These are phyloP conservation scores for Actinemys pallida DNA, from an alignment of 2,113 vertebrate genomes.

Conservation along the genomic window DNA sequence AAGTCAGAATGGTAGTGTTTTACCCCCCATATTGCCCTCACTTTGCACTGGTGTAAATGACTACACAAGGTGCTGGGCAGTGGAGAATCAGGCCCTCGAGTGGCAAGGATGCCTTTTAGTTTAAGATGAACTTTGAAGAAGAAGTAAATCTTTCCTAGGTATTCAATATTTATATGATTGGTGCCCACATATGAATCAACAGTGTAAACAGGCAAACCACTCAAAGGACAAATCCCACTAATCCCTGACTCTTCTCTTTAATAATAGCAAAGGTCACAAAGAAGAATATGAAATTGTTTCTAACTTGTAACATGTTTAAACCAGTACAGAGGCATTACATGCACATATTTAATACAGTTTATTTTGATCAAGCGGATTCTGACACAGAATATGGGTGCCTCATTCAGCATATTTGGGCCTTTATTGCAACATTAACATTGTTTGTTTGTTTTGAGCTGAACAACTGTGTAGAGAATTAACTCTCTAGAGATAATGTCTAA, in stretches of 20 bases:
- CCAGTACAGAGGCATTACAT: background rate
- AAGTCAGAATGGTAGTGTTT: background rate
- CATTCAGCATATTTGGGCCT: background rate
- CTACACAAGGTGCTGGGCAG: rapidly evolving
- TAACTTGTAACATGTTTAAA: background rate
- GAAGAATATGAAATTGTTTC: background rate
- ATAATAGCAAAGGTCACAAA: background rate
- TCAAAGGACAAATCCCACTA: background rate
- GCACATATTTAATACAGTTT: rapidly evolving
- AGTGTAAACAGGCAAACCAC: background rate
- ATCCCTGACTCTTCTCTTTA: background rate
- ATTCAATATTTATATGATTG: background rate
- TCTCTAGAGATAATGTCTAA: background rate
- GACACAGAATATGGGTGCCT: background rate
- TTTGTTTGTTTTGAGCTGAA: background rate
- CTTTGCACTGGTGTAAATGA: background rate
- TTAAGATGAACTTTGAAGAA: background rate
- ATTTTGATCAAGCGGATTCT: background rate
- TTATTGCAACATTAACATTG: background rate
- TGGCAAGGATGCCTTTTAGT: background rate
- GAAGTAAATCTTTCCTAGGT: background rate
- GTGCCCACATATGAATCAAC: background rate
- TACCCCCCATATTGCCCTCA: background rate
- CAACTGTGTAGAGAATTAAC: background rate
- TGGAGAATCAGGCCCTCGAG: background rate